These are phyloP conservation scores for Pachliopta kotzebuea DNA, from an alignment of 2,888 invertebrate genomes.

Conservation along the genomic window DNA sequence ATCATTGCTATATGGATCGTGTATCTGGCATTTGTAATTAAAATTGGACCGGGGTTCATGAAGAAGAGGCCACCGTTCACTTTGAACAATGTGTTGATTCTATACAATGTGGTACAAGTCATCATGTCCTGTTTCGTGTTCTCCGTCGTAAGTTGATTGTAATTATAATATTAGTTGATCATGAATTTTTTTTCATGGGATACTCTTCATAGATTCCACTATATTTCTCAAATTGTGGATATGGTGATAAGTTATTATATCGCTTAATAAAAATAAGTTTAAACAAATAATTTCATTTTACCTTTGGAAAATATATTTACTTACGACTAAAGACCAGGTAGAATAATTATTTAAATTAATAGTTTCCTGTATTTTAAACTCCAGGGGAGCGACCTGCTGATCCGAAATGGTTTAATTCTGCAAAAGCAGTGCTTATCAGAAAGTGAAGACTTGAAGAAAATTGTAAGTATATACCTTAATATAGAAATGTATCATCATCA, in stretches of 20 bases:
- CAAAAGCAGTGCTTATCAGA: slow-evolving; percentile 31
- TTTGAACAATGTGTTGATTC: slow-evolving; percentile 79
- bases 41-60: slow-evolving; percentile 86
- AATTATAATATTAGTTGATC: too few species aligned
- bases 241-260: too few species aligned
- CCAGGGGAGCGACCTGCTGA: slow-evolving; percentile 29
- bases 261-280: too few species aligned
- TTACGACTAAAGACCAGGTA: too few species aligned
- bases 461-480: slow-evolving; percentile 16
- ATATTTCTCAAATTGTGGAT: too few species aligned
- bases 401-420: slow-evolving; percentile 29
- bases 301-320: too few species aligned
- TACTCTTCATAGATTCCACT: too few species aligned
- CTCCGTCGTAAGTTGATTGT: slow-evolving; percentile 60
- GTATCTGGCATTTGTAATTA: slow-evolving; percentile 85
- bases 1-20: slow-evolving; percentile 71
- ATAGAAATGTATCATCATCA: too few species aligned
- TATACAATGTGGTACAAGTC: slow-evolving; percentile 85
- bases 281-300: too few species aligned
- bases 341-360: too few species aligned
- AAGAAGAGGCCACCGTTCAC: slow-evolving; percentile 80
- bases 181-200: too few species aligned
- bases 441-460: slow-evolving; percentile 14
- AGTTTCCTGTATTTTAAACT: background rate
- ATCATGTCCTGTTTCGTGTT: slow-evolving; percentile 74